These are phyloP conservation scores for Seira musarum DNA, from an alignment of 2,888 invertebrate genomes.

Conservation along the genomic window DNA sequence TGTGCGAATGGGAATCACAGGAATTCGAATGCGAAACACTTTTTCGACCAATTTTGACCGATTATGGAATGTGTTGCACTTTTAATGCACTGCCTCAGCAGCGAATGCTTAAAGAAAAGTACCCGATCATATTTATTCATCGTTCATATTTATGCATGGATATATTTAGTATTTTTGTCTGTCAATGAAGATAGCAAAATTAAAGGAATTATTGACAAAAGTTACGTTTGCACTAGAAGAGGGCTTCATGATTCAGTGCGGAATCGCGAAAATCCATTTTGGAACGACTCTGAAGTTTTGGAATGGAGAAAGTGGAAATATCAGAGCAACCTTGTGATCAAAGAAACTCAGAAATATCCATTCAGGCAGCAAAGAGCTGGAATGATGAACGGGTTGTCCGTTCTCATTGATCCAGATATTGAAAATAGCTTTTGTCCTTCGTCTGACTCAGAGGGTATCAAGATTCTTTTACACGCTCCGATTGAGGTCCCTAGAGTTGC, in stretches of 20 bases:
- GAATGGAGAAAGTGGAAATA: constrained; percentile 60
- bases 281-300: constrained; percentile 13
- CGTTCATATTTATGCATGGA: neutral
- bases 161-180: neutral
- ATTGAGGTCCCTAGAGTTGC: constrained; percentile 50
- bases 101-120: neutral
- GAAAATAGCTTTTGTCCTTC: constrained; percentile 62
- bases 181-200: neutral
- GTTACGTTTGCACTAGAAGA: neutral
- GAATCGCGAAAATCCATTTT: constrained; percentile 1
- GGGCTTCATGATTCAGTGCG: neutral
- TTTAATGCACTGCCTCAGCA: constrained; percentile 76
- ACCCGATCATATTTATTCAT: neutral
- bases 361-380: constrained; percentile 45
- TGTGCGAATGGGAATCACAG: constrained; percentile 80
- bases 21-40: constrained; percentile 78
- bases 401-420: constrained; percentile 59
- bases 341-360: constrained; percentile 28
- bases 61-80: constrained; percentile 78
- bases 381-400: constrained; percentile 42
- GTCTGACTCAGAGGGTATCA: constrained; percentile 60
- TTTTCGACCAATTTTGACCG: constrained; percentile 81
- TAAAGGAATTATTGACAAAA: neutral
- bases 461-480: constrained; percentile 41
- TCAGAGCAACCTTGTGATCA: constrained; percentile 34